Conservation (phyloP, 1,140 invertebrate species). For the Monomorium pharaonis region DNA sequence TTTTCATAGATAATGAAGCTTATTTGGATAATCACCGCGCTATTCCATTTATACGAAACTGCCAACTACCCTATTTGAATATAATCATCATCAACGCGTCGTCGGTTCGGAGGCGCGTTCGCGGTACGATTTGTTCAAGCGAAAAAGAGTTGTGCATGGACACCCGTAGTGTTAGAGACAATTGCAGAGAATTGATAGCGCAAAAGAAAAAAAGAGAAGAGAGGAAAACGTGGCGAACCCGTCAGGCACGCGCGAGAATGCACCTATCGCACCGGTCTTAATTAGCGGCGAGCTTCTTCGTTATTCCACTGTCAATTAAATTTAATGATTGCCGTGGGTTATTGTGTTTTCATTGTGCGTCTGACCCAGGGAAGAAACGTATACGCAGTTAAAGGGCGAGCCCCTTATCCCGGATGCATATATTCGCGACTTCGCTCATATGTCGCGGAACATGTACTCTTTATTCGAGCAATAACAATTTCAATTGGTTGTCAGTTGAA, state of each 20-base stretch:
- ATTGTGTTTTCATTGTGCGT: slow-evolving; percentile 54
- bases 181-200: slow-evolving; percentile 35
- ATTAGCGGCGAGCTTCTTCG: slow-evolving; percentile 68
- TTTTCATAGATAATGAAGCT: slow-evolving; percentile 10
- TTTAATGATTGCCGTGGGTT: slow-evolving; percentile 68
- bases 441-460: neutral
- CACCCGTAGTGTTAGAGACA: slow-evolving; percentile 30
- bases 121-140: neutral
- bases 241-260: slow-evolving; percentile 35
- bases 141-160: neutral
- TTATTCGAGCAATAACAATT: neutral
- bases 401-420: slow-evolving; percentile 14
- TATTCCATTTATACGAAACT: neutral
- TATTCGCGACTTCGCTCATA: neutral
- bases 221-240: neutral
- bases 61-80: neutral
- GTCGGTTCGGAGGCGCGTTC: slow-evolving; percentile 11
- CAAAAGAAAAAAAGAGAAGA: neutral
- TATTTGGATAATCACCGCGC: neutral
- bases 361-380: neutral
- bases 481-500: neutral
- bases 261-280: slow-evolving; percentile 58
- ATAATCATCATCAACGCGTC: neutral
- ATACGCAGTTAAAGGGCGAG: slow-evolving; percentile 6
- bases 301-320: slow-evolving; percentile 80